Percentiles rank a stretch among this genome's conserved stretches.
Evolutionary conservation across 2,113 vertebrate genomes (phyloP).

Genomic region (Ammodytes dubius): DNA sequence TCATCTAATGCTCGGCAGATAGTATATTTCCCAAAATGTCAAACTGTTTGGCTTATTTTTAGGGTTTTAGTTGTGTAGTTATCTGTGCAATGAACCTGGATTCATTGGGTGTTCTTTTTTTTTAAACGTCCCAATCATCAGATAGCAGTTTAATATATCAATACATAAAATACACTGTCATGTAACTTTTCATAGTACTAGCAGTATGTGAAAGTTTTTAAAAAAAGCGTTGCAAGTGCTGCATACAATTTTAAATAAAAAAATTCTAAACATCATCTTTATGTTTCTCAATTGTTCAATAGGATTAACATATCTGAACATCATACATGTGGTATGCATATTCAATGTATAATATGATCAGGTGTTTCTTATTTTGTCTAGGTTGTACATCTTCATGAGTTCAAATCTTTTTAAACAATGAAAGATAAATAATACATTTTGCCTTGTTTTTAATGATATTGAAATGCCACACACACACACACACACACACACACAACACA

Average conservation of each 20-base stretch:
- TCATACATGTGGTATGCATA: not conserved
- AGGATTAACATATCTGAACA: not conserved
- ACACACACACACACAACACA: not conserved
- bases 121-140: not conserved
- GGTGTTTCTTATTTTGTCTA: not conserved
- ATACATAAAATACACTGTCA: not conserved
- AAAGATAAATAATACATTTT: not conserved
- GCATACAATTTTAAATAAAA: not conserved
- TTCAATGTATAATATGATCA: not conserved
- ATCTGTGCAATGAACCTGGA: not conserved
- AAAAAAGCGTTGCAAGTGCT: not conserved
- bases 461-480: too few species aligned
- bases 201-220: too few species aligned
- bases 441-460: constrained; percentile 2
- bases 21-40: not conserved
- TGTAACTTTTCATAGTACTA: not conserved
- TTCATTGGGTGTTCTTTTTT: not conserved
- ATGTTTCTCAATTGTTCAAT: constrained; percentile 4
- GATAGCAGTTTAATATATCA: not conserved
- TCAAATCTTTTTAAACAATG: not conserved
- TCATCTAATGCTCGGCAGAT: not conserved
- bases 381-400: not conserved
- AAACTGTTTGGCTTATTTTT: not conserved
- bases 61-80: not conserved
- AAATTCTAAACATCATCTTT: not conserved